Percentiles rank a stretch among this genome's conserved stretches.
These are phyloP conservation scores for Proterorhinus semilunaris DNA, from an alignment of 2,113 vertebrate genomes.

Conservation along the genomic window DNA sequence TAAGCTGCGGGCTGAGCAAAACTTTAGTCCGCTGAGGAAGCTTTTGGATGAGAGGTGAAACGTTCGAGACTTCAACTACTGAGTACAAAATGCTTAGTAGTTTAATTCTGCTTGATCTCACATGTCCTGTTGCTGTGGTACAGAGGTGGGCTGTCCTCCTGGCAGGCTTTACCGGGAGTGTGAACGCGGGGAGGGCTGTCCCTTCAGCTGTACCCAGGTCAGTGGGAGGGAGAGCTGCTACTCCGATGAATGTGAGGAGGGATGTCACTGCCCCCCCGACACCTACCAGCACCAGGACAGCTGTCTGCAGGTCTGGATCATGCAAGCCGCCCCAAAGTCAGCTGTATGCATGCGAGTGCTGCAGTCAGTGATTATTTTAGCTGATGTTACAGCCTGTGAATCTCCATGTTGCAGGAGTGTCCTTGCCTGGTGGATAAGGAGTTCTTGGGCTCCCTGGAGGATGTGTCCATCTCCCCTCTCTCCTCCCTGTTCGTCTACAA, in stretches of 20 bases:
- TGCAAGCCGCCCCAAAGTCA: background rate
- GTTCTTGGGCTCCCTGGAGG: slow-evolving; percentile 67
- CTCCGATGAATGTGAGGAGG: slow-evolving; percentile 82
- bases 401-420: slow-evolving; percentile 77
- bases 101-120: too few relatives aligned
- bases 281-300: slow-evolving; percentile 75
- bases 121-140: background rate
- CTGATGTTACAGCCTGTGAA: background rate
- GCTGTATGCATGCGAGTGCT: background rate
- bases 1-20: too few relatives aligned
- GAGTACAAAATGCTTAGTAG: background rate
- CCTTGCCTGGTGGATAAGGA: slow-evolving; percentile 78
- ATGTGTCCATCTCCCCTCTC: slow-evolving; percentile 25
- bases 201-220: slow-evolving; percentile 87
- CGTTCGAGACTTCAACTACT: too few relatives aligned
- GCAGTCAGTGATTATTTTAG: background rate
- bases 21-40: too few relatives aligned
- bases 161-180: slow-evolving; percentile 86
- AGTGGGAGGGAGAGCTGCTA: slow-evolving; percentile 79
- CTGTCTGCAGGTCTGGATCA: slow-evolving; percentile 79
- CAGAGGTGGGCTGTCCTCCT: slow-evolving; percentile 85
- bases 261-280: slow-evolving; percentile 84
- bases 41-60: too few relatives aligned
- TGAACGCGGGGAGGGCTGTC: slow-evolving; percentile 80
- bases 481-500: slow-evolving; percentile 36